Conservation (phyloP, 2,888 invertebrate species). For the Limnephilus auricula region DNA sequence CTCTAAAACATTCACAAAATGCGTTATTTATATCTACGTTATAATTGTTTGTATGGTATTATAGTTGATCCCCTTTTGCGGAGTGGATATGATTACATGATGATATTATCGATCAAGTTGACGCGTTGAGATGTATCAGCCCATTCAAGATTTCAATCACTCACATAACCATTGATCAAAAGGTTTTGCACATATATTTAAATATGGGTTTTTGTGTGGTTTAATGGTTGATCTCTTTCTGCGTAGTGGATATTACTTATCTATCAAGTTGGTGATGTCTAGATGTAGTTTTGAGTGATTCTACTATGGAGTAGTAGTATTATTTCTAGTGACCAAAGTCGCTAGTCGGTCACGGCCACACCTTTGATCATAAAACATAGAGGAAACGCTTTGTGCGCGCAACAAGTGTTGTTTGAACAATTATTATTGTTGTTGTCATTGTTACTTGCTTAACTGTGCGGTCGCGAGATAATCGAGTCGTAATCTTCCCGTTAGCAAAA, state of each 20-base stretch:
- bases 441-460: neutral
- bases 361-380: conserved; percentile 2
- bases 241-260: neutral
- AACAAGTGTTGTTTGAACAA: neutral
- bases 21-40: neutral
- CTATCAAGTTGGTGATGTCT: neutral
- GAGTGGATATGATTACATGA: neutral
- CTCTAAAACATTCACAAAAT: neutral
- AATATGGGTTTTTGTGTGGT: neutral
- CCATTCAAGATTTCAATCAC: neutral
- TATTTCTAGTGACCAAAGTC: neutral
- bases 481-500: neutral
- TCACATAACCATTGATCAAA: neutral
- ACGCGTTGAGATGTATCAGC: neutral
- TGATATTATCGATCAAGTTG: neutral
- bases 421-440: neutral
- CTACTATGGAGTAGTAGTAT: neutral
- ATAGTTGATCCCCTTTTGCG: neutral
- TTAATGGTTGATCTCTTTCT: conserved; percentile 26
- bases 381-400: neutral
- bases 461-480: neutral
- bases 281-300: conserved; percentile 17
- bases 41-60: neutral
- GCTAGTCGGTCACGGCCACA: neutral
- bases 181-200: neutral